Percentiles rank a stretch among this genome's conserved stretches.
Evolutionary conservation across 2,888 invertebrate genomes (phyloP).

Genomic region (Disparrhopalites patrizii): DNA sequence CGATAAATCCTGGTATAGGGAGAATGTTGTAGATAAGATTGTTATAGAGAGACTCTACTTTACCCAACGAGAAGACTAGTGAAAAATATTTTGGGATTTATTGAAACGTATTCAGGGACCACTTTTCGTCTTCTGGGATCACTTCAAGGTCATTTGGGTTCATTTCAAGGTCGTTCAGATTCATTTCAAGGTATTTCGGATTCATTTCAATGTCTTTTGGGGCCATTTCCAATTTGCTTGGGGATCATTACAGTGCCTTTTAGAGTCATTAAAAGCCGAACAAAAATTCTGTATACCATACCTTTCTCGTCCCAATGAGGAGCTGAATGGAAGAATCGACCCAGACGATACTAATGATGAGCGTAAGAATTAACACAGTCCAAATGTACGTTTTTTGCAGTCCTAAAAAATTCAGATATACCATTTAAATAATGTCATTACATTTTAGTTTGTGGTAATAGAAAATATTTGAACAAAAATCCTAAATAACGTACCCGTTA

Average conservation of each 20-base stretch:
- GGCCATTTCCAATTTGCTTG: too few species aligned
- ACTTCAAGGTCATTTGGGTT: not conserved
- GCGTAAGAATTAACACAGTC: constrained; percentile 20
- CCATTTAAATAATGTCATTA: not conserved
- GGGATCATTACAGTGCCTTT: too few species aligned
- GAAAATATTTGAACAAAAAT: not conserved
- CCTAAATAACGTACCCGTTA: not conserved
- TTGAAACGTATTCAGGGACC: too few species aligned
- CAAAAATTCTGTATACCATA: too few species aligned
- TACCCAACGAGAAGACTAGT: not conserved
- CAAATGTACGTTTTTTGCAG: constrained; percentile 19
- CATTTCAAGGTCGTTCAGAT: not conserved
- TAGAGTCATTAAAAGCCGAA: too few species aligned
- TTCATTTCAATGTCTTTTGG: too few species aligned
- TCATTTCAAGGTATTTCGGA: too few species aligned
- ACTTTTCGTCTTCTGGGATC: too few species aligned
- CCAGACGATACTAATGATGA: constrained; percentile 22
- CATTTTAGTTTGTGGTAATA: not conserved
- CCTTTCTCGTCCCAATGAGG: constrained; percentile 20
- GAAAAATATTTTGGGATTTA: not conserved
- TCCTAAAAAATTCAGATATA: not conserved
- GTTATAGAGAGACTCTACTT: too few species aligned
- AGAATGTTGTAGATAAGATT: too few species aligned
- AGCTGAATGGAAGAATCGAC: constrained; percentile 27
- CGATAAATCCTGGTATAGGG: too few species aligned